Evolutionary conservation across 2,113 vertebrate genomes (phyloP).

Genomic region (Macquaria australasica): DNA sequence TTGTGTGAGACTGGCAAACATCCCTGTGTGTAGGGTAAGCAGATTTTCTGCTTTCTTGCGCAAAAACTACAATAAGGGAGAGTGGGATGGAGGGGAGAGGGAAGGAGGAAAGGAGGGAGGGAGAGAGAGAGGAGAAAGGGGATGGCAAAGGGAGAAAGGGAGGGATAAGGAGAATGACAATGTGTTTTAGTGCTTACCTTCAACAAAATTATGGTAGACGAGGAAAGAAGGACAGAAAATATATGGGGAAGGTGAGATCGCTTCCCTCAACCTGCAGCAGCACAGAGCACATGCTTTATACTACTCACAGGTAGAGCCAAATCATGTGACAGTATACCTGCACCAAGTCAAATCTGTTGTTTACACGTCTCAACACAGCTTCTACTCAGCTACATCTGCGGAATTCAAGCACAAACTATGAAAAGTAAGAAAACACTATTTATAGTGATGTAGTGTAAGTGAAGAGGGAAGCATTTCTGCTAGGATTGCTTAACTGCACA

Average conservation of each 20-base stretch:
- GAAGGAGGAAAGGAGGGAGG: neutral
- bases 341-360: conserved; percentile 6
- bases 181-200: conserved; percentile 61
- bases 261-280: neutral
- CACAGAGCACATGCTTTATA: neutral
- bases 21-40: conserved; percentile 75
- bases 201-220: conserved; percentile 42
- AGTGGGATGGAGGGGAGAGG: neutral
- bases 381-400: neutral
- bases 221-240: conserved; percentile 50
- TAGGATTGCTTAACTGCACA: neutral
- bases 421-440: neutral
- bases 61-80: conserved; percentile 78
- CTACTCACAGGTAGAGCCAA: neutral
- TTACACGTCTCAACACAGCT: conserved; percentile 11
- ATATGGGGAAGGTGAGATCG: conserved; percentile 8
- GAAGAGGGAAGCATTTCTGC: neutral
- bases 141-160: neutral
- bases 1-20: conserved; percentile 73
- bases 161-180: conserved; percentile 52
- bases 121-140: neutral
- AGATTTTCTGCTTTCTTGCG: conserved; percentile 82
- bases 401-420: neutral
- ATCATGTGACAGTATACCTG: conserved; percentile 11
- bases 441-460: neutral